Conservation (phyloP, 1,140 invertebrate species). For the Eubasilissa regina region DNA sequence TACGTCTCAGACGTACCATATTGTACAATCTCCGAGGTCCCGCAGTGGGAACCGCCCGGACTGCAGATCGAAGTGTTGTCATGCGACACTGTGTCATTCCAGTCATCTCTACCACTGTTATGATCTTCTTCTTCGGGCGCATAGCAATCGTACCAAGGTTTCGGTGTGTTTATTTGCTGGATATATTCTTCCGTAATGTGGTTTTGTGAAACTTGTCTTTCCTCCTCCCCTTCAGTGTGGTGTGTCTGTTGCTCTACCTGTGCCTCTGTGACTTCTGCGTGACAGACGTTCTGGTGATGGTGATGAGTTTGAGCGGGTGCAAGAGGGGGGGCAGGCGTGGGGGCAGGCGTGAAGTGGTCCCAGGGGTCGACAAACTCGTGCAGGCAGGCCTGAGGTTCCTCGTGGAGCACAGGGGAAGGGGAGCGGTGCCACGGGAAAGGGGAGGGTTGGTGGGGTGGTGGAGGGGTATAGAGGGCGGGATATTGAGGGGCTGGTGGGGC, state of each 20-base stretch:
- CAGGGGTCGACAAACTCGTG: conserved; percentile 75
- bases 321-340: conserved; percentile 33
- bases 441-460: conserved; percentile 63
- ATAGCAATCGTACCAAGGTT: conserved; percentile 49
- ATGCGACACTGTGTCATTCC: conserved; percentile 24
- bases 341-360: conserved; percentile 68
- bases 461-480: conserved; percentile 49
- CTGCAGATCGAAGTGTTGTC: conserved; percentile 38
- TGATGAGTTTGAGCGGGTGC: conserved; percentile 1
- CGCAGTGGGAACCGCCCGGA: conserved; percentile 49
- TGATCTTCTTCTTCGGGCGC: conserved; percentile 34
- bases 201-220: not conserved
- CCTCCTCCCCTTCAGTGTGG: not conserved
- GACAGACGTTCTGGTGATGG: conserved; percentile 62
- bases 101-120: conserved; percentile 17
- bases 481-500: conserved; percentile 44
- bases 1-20: conserved; percentile 14
- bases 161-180: conserved; percentile 31
- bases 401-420: conserved; percentile 54
- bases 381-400: not conserved
- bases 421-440: conserved; percentile 67
- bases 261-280: conserved; percentile 61
- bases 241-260: conserved; percentile 36
- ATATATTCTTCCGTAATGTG: conserved; percentile 14
- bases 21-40: conserved; percentile 23